These are phyloP conservation scores for Erebia palarica DNA, from an alignment of 2,888 invertebrate genomes.

Conservation along the genomic window DNA sequence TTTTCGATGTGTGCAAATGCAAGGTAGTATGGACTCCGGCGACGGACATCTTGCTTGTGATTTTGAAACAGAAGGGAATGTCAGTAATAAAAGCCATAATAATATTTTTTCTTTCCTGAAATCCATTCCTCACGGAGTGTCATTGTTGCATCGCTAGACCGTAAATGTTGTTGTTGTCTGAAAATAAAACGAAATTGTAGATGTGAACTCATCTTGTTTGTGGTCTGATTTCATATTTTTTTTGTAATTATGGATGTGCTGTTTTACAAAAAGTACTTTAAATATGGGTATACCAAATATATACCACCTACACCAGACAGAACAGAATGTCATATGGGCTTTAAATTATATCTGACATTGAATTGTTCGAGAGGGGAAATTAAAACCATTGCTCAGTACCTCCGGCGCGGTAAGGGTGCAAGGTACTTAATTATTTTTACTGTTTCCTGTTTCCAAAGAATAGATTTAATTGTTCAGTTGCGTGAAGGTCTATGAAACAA, in stretches of 20 bases:
- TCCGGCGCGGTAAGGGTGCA: slow-evolving; percentile 3
- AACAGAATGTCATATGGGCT: too few species aligned
- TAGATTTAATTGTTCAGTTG: slow-evolving; percentile 53
- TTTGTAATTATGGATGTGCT: too few species aligned
- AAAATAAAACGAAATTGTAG: background rate
- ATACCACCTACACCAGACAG: too few species aligned
- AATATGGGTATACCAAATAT: too few species aligned
- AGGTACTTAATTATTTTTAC: slow-evolving; percentile 3
- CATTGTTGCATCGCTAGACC: slow-evolving; percentile 67
- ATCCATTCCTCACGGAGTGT: slow-evolving; percentile 71
- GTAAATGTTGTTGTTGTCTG: slow-evolving; percentile 10
- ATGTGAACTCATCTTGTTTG: background rate
- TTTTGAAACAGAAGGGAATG: slow-evolving; percentile 49
- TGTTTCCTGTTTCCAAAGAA: slow-evolving; percentile 39
- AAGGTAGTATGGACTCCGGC: slow-evolving; percentile 90
- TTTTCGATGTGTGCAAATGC: slow-evolving; percentile 89
- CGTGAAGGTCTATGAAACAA: slow-evolving; percentile 77
- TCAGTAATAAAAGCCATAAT: slow-evolving; percentile 60
- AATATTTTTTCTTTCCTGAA: slow-evolving; percentile 58
- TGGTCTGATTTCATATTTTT: too few species aligned
- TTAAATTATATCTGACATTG: background rate
- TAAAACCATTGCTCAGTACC: background rate
- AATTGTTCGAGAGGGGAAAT: background rate
- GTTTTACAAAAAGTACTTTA: too few species aligned
- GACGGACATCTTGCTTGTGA: slow-evolving; percentile 84